A percentile compares a stretch with the other conserved stretches of the same genome.
Evolutionary conservation across 2,888 invertebrate species (phyloP).

Genomic region (Nomada hirtipes): DNA sequence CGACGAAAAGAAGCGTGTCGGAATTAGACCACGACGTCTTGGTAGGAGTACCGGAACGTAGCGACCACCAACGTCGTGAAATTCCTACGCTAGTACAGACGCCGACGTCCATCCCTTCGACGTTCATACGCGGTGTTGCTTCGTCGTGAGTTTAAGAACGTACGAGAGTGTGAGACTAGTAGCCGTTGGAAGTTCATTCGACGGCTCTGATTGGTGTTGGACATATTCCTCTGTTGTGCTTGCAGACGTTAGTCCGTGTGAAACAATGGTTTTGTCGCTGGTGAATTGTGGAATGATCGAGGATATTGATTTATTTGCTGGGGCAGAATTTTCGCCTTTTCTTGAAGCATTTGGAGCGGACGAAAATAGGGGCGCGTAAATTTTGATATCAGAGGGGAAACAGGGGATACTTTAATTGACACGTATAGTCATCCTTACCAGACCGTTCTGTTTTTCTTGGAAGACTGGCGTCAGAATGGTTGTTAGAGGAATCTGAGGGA

Average conservation of each 20-base stretch:
- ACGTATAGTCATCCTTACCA: constrained; percentile 39
- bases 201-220: too few relatives aligned
- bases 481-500: constrained; percentile 11
- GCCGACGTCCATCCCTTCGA: constrained; percentile 65
- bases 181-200: too few relatives aligned
- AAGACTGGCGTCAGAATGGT: constrained; percentile 11
- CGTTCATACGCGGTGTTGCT: constrained; percentile 24
- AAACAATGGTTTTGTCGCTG: too few relatives aligned
- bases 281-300: background rate
- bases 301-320: background rate
- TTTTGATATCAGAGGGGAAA: background rate
- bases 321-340: background rate
- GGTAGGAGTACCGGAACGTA: constrained; percentile 53
- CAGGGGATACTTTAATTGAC: constrained; percentile 34
- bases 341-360: background rate
- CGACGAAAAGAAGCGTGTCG: constrained; percentile 62
- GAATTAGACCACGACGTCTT: constrained; percentile 69
- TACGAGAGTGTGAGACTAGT: too few relatives aligned
- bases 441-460: constrained; percentile 39
- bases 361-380: constrained; percentile 2
- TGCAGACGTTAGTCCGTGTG: too few relatives aligned
- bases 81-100: constrained; percentile 61
- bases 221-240: too few relatives aligned
- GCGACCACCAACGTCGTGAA: constrained; percentile 50
- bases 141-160: background rate